Percentiles rank a stretch among this genome's conserved stretches.
Evolutionary conservation across 2,113 vertebrate species (phyloP).

Genomic region (Dasyurus viverrinus): DNA sequence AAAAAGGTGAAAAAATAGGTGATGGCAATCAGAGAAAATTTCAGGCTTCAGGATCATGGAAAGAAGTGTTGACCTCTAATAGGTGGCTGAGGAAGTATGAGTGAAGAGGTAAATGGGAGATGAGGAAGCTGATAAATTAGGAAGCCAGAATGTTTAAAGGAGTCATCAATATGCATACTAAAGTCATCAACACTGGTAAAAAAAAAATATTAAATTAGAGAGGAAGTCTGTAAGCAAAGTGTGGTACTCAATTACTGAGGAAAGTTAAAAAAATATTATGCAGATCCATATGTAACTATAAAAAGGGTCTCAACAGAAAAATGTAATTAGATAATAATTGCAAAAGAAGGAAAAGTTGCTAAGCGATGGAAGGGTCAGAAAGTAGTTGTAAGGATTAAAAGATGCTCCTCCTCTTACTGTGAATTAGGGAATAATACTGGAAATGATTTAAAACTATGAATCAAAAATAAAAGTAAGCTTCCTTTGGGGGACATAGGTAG

Average conservation of each 20-base stretch:
- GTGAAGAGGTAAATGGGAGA: background rate
- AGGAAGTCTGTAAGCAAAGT: background rate
- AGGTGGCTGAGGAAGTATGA: background rate
- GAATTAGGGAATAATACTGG: background rate
- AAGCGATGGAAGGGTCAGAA: background rate
- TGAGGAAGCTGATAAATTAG: background rate
- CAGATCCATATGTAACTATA: background rate
- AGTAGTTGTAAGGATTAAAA: background rate
- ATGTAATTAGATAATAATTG: background rate
- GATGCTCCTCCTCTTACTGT: background rate
- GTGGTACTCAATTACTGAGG: background rate
- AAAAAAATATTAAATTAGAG: background rate
- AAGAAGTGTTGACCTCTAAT: background rate
- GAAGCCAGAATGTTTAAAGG: background rate
- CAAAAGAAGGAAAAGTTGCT: background rate
- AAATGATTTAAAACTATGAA: background rate
- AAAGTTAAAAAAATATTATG: background rate
- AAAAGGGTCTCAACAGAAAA: background rate
- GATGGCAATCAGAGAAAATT: background rate
- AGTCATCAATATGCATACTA: background rate
- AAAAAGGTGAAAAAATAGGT: background rate
- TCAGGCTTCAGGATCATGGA: background rate
- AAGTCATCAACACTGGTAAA: background rate
- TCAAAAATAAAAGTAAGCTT: background rate
- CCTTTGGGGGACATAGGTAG: background rate